Base-by-base conservation (phyloP, 2,113 vertebrate genomes). In the Dinomys branickii region DNA sequence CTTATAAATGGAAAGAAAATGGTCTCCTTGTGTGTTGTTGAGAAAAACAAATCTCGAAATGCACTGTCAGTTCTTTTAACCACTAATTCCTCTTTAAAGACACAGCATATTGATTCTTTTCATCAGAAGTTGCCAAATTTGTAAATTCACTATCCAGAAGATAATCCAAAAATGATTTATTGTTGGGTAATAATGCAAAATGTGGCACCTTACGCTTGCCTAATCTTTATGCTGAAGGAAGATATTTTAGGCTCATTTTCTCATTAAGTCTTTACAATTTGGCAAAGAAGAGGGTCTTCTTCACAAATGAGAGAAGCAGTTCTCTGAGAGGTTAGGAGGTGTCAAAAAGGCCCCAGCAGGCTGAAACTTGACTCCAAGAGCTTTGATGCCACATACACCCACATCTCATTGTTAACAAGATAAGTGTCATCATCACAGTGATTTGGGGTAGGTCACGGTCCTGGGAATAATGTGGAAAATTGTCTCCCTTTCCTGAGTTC, bases 1-100 rank as follows among this genome's bases (percentile, higher is more conserved):
- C 96, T 95, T 94, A 90, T 80, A 97, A 95, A 97, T 54, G 71
- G 92, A 92, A 92, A 95, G 96, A 97, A 97, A 96, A 97, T 85
- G 58, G 94, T 91, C 89, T 98, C 67, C 33, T 77, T 90, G 95
- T 47, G 24, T 75, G 81, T 88, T 81, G 78, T 38, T 13, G 94
- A 95, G 86, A 90, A 93, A 94, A 91, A 94, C 88, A 95, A 92
- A 95, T 94, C 96, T 94, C 86, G 82, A 96, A 97, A 93, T 92
- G 87, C 78, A 88, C 71, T 69, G 87, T 65, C 92, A 90, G 88
- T 93, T 96, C 95, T 91, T 95, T 69, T 94, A 91, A 94, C 90
- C 82, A 97, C 85, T 98, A 94, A 97, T 96, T 98, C 67, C 93
- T 93, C 86, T 90, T 96, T 97, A 94, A 97, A 97, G 96, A 98